These are phyloP conservation scores for Carassius auratus DNA, from an alignment of 2,113 vertebrate genomes.

Conservation along the genomic window DNA sequence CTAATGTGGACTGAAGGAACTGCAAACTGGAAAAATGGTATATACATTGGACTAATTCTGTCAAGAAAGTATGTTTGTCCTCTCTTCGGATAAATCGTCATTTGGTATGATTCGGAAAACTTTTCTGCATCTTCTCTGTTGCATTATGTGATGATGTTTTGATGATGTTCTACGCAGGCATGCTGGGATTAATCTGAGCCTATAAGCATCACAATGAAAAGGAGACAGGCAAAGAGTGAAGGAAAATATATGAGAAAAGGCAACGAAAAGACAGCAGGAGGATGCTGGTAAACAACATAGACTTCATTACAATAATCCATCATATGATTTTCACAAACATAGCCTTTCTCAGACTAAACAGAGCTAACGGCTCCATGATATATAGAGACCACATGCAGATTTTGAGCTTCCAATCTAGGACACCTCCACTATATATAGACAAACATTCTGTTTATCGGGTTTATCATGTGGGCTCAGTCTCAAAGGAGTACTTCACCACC, in stretches of 20 bases:
- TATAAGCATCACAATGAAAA: constrained; percentile 24
- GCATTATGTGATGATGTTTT: constrained; percentile 23
- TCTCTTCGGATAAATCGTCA: constrained; percentile 10
- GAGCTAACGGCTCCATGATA: not conserved
- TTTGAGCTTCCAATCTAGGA: constrained; percentile 26
- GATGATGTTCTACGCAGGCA: constrained; percentile 12
- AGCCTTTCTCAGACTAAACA: constrained; percentile 14
- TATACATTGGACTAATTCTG: not conserved
- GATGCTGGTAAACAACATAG: constrained; percentile 29
- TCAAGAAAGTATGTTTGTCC: constrained; percentile 33
- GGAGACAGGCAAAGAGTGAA: not conserved
- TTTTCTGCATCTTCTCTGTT: constrained; percentile 16
- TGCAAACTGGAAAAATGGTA: not conserved
- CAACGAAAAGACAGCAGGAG: constrained; percentile 30
- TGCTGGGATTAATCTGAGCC: constrained; percentile 36
- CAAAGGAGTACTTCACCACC: not conserved
- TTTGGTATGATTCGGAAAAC: constrained; percentile 7
- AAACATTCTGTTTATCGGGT: constrained; percentile 37
- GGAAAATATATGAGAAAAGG: constrained; percentile 13
- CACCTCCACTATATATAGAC: constrained; percentile 39
- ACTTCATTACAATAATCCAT: constrained; percentile 20
- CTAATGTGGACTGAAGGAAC: constrained; percentile 43
- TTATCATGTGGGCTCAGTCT: constrained; percentile 16
- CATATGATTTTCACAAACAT: constrained; percentile 23
- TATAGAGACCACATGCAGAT: constrained; percentile 6